Evolutionary conservation across 1,140 invertebrate species (phyloP).

Genomic region (Zaprionus nigranus): DNA sequence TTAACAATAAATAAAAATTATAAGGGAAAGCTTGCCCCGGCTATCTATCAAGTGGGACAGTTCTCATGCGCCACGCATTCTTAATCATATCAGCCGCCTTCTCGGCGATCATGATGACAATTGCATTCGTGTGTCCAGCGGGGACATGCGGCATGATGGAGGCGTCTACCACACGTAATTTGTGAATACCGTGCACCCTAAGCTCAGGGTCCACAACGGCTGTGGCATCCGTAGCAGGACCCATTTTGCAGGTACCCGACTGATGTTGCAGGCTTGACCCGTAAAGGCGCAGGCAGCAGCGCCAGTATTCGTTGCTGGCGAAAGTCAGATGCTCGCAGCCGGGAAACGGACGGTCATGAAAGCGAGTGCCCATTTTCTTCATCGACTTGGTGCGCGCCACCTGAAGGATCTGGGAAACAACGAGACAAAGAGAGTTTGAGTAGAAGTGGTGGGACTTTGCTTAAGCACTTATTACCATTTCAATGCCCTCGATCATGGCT

Average conservation of each 20-base stretch:
- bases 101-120: constrained; percentile 88
- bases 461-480: constrained; percentile 85
- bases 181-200: constrained; percentile 88
- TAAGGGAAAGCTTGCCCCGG: background rate
- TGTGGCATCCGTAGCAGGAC: constrained; percentile 87
- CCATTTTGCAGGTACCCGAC: constrained; percentile 92
- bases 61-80: constrained; percentile 85
- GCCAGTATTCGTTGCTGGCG: constrained; percentile 90
- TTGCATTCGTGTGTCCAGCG: constrained; percentile 87
- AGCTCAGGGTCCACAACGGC: constrained; percentile 92
- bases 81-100: constrained; percentile 87
- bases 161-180: constrained; percentile 90
- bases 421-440: constrained; percentile 21
- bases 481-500: constrained; percentile 90
- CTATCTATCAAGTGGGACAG: background rate
- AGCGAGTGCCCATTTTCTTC: constrained; percentile 86
- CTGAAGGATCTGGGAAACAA: constrained; percentile 85
- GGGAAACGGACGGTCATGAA: constrained; percentile 88
- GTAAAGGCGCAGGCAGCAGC: constrained; percentile 88
- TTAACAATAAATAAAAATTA: constrained; percentile 62
- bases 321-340: constrained; percentile 88
- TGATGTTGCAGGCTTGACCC: constrained; percentile 91
- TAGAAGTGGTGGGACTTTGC: background rate
- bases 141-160: constrained; percentile 89
- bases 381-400: constrained; percentile 88